Conservation (phyloP, 2,888 invertebrate species). For the Acanthosepion pharaonis region DNA sequence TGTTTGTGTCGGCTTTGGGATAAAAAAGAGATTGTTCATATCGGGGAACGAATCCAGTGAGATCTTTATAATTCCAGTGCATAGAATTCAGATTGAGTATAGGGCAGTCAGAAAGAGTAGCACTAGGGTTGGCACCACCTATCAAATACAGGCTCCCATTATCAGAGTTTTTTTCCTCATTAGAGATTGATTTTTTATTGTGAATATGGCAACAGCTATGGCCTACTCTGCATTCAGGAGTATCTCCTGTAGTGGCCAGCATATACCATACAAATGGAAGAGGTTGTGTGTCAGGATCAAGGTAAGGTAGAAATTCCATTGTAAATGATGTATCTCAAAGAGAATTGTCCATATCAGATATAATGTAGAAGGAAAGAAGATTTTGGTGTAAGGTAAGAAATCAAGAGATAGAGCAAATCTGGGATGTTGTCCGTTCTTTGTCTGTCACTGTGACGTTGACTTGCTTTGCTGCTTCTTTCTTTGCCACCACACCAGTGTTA, state of each 20-base stretch:
- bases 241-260: constrained; percentile 70
- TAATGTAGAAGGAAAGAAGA: neutral
- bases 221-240: constrained; percentile 72
- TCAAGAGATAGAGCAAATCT: constrained; percentile 36
- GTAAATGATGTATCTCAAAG: constrained; percentile 12
- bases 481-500: constrained; percentile 60
- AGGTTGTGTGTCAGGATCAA: constrained; percentile 67
- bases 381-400: neutral
- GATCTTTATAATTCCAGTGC: constrained; percentile 70
- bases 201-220: constrained; percentile 62
- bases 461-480: constrained; percentile 53
- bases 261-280: constrained; percentile 72
- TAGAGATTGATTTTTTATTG: constrained; percentile 54
- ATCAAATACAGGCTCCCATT: constrained; percentile 71
- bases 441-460: constrained; percentile 52
- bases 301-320: constrained; percentile 73
- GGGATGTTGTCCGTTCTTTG: constrained; percentile 25
- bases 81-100: constrained; percentile 70
- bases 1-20: constrained; percentile 60
- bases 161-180: constrained; percentile 61
- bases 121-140: constrained; percentile 74
- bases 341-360: neutral
- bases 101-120: constrained; percentile 71
- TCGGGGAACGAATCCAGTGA: constrained; percentile 67
- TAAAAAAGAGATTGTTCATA: constrained; percentile 73